These are phyloP conservation scores for Ornithorhynchus anatinus DNA, from an alignment of 2,113 vertebrate genomes.

Conservation along the genomic window DNA sequence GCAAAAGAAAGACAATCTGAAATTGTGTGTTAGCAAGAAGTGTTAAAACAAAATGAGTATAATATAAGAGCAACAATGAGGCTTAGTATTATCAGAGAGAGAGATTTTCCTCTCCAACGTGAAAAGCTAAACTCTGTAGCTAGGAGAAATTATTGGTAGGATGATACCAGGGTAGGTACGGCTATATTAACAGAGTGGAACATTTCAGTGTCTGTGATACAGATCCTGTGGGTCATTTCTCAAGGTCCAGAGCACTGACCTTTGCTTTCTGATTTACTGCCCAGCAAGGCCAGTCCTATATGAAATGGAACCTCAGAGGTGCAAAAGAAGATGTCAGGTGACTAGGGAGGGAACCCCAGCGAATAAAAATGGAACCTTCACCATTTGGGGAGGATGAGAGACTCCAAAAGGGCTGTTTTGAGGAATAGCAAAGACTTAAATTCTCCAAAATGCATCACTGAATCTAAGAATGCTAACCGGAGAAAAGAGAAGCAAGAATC, in stretches of 20 bases:
- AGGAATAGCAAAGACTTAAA: neutral
- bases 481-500: neutral
- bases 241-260: no score
- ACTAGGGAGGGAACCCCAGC: neutral
- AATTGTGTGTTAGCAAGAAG: neutral
- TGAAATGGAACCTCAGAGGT: no score
- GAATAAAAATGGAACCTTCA: neutral
- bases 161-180: no score
- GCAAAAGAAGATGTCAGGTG: no score
- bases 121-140: neutral
- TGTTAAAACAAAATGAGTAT: neutral
- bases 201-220: no score
- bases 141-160: neutral
- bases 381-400: neutral
- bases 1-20: neutral
- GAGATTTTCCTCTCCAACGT: neutral
- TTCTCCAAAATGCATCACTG: neutral
- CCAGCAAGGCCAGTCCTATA: neutral
- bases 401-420: neutral
- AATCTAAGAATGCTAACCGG: neutral
- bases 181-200: no score
- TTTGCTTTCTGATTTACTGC: neutral
- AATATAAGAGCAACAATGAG: slow-evolving; percentile 1
- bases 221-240: no score
- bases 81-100: neutral